Evolutionary conservation across 2,888 invertebrate species (phyloP).

Genomic region (Pollenia amentaria): DNA sequence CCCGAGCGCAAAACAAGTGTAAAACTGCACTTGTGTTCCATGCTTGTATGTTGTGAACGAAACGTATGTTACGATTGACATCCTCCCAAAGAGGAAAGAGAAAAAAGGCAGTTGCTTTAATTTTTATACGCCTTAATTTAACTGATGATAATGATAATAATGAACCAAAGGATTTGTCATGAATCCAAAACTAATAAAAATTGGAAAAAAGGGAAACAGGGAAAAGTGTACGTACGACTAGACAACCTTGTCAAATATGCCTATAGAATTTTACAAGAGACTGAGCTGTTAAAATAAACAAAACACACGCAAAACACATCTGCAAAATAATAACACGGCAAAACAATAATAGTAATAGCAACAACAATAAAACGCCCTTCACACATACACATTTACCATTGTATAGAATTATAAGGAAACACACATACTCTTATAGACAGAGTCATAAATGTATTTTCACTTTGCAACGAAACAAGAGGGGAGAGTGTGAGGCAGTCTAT

Average conservation of each 20-base stretch:
- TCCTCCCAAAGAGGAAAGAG: background rate
- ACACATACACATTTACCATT: slow-evolving; percentile 4
- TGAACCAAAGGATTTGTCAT: slow-evolving; percentile 74
- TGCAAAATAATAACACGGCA: slow-evolving; percentile 60
- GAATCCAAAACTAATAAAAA: slow-evolving; percentile 66
- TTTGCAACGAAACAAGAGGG: slow-evolving; percentile 21
- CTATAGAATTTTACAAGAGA: slow-evolving; percentile 53
- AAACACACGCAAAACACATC: slow-evolving; percentile 72
- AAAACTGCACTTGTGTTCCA: slow-evolving; percentile 64
- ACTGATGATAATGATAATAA: slow-evolving; percentile 70
- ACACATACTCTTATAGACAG: slow-evolving; percentile 11
- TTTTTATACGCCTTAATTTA: slow-evolving; percentile 68
- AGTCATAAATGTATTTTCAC: slow-evolving; percentile 60
- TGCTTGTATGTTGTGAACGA: slow-evolving; percentile 20
- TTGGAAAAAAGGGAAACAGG: background rate
- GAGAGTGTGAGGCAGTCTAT: background rate
- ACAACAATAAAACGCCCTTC: slow-evolving; percentile 68
- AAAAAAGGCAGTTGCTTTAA: slow-evolving; percentile 48
- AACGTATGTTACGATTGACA: slow-evolving; percentile 55
- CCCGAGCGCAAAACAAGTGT: slow-evolving; percentile 51
- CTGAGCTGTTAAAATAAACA: slow-evolving; percentile 75
- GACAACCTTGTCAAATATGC: slow-evolving; percentile 56
- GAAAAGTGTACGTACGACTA: slow-evolving; percentile 41
- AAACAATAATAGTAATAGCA: slow-evolving; percentile 53
- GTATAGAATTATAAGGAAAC: background rate